phyloP scores from a whole-genome alignment of 1,140 invertebrate species.

The Lutraria rhynchaena region DNA sequence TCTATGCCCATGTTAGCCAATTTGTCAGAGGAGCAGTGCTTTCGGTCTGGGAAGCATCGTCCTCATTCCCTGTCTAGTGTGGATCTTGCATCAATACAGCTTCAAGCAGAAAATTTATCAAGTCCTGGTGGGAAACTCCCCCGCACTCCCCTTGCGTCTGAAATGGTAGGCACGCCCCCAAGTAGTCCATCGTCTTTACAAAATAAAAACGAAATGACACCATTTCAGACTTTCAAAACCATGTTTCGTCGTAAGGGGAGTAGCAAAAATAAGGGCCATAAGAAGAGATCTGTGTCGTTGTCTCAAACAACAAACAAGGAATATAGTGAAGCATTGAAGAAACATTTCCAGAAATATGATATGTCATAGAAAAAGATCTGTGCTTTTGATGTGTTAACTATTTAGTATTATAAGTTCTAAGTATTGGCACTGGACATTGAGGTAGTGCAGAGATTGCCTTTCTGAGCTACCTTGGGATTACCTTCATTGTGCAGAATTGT shows the following conservation, averaged over 20 bases:
- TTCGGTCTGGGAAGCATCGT: slow-evolving; percentile 39
- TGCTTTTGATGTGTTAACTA: too few relatives aligned
- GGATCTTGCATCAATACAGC: slow-evolving; percentile 44
- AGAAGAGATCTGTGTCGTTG: slow-evolving; percentile 54
- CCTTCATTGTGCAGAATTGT: too few relatives aligned
- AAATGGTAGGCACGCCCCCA: slow-evolving; percentile 27
- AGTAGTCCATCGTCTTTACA: slow-evolving; percentile 44
- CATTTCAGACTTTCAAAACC: slow-evolving; percentile 55
- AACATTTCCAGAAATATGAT: slow-evolving; percentile 60
- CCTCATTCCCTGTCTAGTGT: slow-evolving; percentile 57
- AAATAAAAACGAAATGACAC: slow-evolving; percentile 38
- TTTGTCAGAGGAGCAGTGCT: not conserved
- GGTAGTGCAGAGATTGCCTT: too few relatives aligned
- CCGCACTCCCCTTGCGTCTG: not conserved
- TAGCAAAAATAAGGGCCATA: slow-evolving; percentile 51
- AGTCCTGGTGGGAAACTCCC: not conserved
- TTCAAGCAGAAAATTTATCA: slow-evolving; percentile 20
- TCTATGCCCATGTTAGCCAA: slow-evolving; percentile 52
- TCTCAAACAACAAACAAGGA: slow-evolving; percentile 54
- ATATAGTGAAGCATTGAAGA: slow-evolving; percentile 55
- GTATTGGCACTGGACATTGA: too few relatives aligned
- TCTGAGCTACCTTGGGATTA: too few relatives aligned
- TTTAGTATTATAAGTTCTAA: too few relatives aligned
- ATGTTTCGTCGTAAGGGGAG: slow-evolving; percentile 56
- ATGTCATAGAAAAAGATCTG: too few relatives aligned